Conservation (phyloP, 2,113 vertebrate genomes). For the Dunckerocampus dactyliophorus region DNA sequence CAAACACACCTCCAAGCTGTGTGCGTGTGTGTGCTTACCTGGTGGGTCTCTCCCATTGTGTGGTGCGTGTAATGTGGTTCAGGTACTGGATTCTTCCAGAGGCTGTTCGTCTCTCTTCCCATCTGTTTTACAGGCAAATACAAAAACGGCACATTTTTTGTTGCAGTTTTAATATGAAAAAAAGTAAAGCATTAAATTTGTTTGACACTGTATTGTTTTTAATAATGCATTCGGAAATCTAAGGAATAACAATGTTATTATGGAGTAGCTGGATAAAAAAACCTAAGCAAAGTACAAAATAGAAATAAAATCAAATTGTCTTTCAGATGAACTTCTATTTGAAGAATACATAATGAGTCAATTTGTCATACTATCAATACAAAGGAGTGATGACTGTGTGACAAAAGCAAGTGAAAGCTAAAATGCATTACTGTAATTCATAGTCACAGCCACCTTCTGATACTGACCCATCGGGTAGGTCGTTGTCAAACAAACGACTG, state of each 20-base stretch:
- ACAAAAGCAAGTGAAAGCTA: not conserved
- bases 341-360: not conserved
- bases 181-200: not conserved
- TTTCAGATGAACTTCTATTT: not conserved
- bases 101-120: conserved; percentile 92
- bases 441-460: not conserved
- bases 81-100: conserved; percentile 95
- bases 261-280: not conserved
- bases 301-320: too few relatives aligned
- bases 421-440: not conserved
- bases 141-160: not conserved
- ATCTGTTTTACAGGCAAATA: conserved; percentile 66
- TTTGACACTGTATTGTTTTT: not conserved
- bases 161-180: not conserved
- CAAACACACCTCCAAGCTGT: not conserved
- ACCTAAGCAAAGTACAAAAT: not conserved
- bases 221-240: not conserved
- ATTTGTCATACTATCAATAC: not conserved
- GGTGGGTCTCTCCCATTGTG: conserved; percentile 93
- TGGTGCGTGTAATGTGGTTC: conserved; percentile 93
- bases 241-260: not conserved
- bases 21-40: conserved; percentile 66
- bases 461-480: conserved; percentile 92
- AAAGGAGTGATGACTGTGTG: not conserved
- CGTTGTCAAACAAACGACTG: conserved; percentile 93